A percentile compares a stretch with the other conserved stretches of the same genome.
Conservation (phyloP, 2,888 invertebrate species). For the Stenichneumon culpator region DNA sequence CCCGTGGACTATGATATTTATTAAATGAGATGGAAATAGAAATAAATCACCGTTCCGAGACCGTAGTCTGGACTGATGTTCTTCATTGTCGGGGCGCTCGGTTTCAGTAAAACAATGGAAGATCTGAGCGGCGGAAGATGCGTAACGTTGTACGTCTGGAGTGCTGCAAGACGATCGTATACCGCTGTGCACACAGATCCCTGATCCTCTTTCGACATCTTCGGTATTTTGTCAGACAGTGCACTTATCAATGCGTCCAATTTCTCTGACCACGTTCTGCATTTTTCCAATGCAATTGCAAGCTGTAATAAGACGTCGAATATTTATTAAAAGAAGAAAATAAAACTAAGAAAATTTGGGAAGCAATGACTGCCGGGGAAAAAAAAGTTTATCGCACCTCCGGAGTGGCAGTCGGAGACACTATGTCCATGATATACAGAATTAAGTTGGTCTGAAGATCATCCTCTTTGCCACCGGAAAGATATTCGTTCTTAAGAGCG, state of each 20-base stretch:
- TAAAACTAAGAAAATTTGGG: constrained; percentile 21
- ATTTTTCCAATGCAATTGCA: constrained; percentile 85
- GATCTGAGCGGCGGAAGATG: constrained; percentile 86
- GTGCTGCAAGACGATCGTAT: constrained; percentile 87
- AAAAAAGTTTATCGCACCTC: constrained; percentile 77
- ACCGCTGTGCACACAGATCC: constrained; percentile 83
- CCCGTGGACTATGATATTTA: neutral
- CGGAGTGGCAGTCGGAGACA: constrained; percentile 85
- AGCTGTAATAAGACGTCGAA: constrained; percentile 70
- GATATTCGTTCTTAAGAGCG: constrained; percentile 86
- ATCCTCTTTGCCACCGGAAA: no score
- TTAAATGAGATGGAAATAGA: constrained; percentile 1
- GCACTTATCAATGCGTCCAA: constrained; percentile 86
- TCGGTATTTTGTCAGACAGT: constrained; percentile 82
- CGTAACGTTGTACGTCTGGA: constrained; percentile 85
- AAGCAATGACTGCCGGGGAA: neutral
- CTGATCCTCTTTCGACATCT: constrained; percentile 84
- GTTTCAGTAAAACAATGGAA: constrained; percentile 88
- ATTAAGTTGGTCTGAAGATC: constrained; percentile 88
- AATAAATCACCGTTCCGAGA: constrained; percentile 83
- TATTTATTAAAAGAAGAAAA: constrained; percentile 30
- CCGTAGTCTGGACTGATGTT: constrained; percentile 89
- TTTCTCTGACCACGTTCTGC: constrained; percentile 87
- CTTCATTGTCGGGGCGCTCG: constrained; percentile 87
- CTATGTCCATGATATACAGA: constrained; percentile 86